A percentile compares a stretch with the other conserved stretches of the same genome.
These are phyloP conservation scores for Malurus melanocephalus DNA, from an alignment of 2,113 vertebrate species.

Conservation along the genomic window DNA sequence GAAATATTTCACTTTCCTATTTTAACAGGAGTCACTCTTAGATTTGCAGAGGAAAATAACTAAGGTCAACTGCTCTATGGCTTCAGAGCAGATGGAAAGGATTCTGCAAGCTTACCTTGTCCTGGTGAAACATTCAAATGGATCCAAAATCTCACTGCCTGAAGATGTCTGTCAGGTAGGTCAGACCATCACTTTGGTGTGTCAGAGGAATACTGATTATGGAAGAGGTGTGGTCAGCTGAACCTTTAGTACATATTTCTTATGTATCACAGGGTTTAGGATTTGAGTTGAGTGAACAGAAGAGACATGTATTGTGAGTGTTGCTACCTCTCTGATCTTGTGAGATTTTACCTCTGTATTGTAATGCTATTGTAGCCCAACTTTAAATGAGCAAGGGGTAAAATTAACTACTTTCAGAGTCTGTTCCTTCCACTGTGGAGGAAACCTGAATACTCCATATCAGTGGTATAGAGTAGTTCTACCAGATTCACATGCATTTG, in stretches of 20 bases:
- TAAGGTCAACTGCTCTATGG: constrained; percentile 25
- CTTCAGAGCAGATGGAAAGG: constrained; percentile 83
- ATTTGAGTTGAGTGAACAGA: not conserved
- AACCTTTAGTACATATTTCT: fast-evolving
- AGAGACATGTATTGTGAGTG: not conserved
- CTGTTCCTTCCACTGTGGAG: not conserved
- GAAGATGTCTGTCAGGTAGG: constrained; percentile 82
- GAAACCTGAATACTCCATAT: not conserved
- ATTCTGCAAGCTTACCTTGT: constrained; percentile 82
- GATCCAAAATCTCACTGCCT: constrained; percentile 83
- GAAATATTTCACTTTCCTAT: not conserved
- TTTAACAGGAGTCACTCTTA: constrained; percentile 68
- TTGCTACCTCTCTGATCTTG: not conserved
- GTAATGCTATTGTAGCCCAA: not conserved
- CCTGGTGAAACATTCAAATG: constrained; percentile 77
- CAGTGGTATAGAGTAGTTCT: not conserved
- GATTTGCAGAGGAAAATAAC: constrained; percentile 66
- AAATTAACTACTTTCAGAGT: not conserved
- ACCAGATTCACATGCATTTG: not conserved
- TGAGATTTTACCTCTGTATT: not conserved
- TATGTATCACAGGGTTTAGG: not conserved
- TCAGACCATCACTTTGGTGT: not conserved
- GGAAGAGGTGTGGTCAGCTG: not conserved
- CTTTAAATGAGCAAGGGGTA: not conserved
- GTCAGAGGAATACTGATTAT: not conserved